These are phyloP conservation scores for Gambusia holbrooki DNA, from an alignment of 2,113 vertebrate species.

Conservation along the genomic window DNA sequence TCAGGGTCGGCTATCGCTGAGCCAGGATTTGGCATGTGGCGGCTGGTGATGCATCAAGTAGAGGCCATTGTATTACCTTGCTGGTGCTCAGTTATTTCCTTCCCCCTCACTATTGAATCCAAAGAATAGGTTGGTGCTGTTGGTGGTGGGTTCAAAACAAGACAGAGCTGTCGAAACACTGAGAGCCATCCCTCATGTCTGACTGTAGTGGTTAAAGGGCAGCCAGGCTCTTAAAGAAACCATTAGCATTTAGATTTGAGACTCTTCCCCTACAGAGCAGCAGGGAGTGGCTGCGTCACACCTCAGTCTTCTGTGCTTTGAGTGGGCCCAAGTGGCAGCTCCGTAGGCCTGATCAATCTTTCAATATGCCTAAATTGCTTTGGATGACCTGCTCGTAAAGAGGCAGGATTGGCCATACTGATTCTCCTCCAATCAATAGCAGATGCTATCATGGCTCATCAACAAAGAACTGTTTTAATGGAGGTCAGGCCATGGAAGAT, in stretches of 20 bases:
- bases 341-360: constrained; percentile 68
- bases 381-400: constrained; percentile 65
- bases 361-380: constrained; percentile 74
- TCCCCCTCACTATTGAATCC: constrained; percentile 2
- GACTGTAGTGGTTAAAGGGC: constrained; percentile 75
- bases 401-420: constrained; percentile 55
- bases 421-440: constrained; percentile 72
- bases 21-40: constrained; percentile 7
- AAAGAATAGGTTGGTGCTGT: constrained; percentile 14
- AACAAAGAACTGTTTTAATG: constrained; percentile 75
- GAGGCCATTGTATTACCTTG: not conserved
- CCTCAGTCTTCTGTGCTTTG: constrained; percentile 54
- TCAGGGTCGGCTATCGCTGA: not conserved
- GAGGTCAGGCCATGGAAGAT: constrained; percentile 74
- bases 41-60: constrained; percentile 2
- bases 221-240: constrained; percentile 73
- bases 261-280: constrained; percentile 30
- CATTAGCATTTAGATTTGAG: constrained; percentile 81
- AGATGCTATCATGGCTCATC: constrained; percentile 73
- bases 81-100: constrained; percentile 14
- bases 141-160: constrained; percentile 53
- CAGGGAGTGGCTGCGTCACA: constrained; percentile 58
- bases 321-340: constrained; percentile 67
- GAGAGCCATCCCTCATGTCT: constrained; percentile 70
- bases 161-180: constrained; percentile 57